Evolutionary conservation across 2,113 vertebrate genomes (phyloP).

Genomic region (Empidonax alnorum): DNA sequence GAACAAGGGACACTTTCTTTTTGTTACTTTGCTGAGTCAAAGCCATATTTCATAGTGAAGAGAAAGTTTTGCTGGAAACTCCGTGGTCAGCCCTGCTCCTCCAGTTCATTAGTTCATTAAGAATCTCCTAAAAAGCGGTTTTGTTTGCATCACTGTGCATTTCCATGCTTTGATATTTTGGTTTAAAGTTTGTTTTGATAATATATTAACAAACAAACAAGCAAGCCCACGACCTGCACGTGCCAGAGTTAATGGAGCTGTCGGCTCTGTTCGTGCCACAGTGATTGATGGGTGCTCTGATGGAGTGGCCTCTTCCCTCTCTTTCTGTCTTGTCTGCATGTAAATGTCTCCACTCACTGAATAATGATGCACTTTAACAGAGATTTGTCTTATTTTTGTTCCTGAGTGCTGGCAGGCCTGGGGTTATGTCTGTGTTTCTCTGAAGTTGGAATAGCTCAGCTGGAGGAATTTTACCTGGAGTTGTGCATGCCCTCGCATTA

Average conservation of each 20-base stretch:
- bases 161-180: not conserved
- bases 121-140: not conserved
- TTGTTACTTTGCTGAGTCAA: not conserved
- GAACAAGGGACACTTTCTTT: not conserved
- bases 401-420: not conserved
- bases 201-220: not conserved
- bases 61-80: not conserved
- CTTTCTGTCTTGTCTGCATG: constrained; percentile 7
- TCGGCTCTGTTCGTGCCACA: not conserved
- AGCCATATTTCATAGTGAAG: not conserved
- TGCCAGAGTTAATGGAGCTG: constrained; percentile 27
- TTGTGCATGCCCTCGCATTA: not conserved
- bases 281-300: constrained; percentile 9
- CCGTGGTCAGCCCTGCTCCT: not conserved
- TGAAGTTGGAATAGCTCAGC: not conserved
- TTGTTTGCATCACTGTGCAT: not conserved
- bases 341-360: not conserved
- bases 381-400: constrained; percentile 29
- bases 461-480: not conserved
- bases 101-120: not conserved
- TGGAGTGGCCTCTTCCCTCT: constrained; percentile 10
- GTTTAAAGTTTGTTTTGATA: not conserved
- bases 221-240: not conserved
- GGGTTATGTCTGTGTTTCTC: not conserved
- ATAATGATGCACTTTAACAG: constrained; percentile 7